phyloP scores from a whole-genome alignment of 1,140 invertebrate genomes.

The Plodia interpunctella region DNA sequence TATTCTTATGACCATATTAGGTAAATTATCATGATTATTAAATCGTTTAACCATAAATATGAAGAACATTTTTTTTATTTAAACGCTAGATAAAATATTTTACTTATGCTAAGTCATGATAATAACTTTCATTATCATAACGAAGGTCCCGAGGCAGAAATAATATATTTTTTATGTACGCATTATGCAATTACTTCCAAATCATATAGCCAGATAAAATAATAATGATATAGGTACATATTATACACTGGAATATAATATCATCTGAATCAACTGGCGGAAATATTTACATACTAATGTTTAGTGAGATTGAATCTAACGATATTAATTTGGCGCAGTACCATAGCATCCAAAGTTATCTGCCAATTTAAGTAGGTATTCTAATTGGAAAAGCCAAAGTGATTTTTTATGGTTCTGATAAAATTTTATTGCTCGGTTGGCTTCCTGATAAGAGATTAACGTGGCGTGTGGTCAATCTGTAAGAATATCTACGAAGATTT shows the following conservation, averaged over 20 bases:
- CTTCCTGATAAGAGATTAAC: constrained; percentile 13
- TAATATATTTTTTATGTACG: no score
- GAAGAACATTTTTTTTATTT: no score
- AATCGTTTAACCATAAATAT: no score
- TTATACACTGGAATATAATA: neutral
- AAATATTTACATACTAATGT: neutral
- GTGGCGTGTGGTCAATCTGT: neutral
- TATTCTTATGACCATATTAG: no score
- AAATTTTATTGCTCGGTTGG: constrained; percentile 16
- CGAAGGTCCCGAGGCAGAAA: no score
- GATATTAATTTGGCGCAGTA: neutral
- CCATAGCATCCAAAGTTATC: neutral
- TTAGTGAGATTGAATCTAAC: neutral
- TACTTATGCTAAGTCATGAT: no score
- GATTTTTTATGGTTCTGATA: constrained; percentile 16
- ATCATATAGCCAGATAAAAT: neutral
- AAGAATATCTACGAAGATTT: neutral
- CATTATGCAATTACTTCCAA: neutral
- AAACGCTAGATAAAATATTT: no score
- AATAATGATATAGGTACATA: neutral
- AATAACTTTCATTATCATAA: no score
- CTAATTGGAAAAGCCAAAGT: constrained; percentile 3
- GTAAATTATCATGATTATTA: no score
- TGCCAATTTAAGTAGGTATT: constrained; percentile 7
- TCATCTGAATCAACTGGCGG: neutral